Base-by-base conservation (phyloP, 2,888 invertebrate genomes). In the Lypha dubia region DNA sequence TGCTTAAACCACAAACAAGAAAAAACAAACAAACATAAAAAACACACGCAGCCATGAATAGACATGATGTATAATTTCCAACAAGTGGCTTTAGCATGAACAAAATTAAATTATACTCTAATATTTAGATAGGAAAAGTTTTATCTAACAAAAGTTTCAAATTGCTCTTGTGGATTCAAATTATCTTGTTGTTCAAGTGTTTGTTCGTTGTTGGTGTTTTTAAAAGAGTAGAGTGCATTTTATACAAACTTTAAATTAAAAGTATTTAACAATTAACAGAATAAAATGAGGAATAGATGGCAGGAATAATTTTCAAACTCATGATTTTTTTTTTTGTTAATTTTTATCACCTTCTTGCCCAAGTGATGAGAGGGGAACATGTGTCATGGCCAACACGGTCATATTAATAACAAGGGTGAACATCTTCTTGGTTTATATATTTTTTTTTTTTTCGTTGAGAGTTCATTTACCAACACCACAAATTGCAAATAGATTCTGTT, bases 71-170 rank as follows among this genome's bases (percentile, higher is more conserved):
- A 62, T 41, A 4, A 17, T 51, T 53, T 53, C 74, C 58, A 76
- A 76, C 76, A 76, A 68, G 67, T 76, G 58, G 76, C 22, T 56
- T 56, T 17, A n/a, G 22, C 17, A 51, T 8, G n/a, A 38, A 35
- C 24, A 17, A 63, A 53, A 53, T 75, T 32, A 28, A 75, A 63
- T 63, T 75, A 53, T 44, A 28, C 20, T 63, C 41, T 24, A 32
- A 53, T 63, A 44, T 44, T 75, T 63, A 24, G 41, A 63, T 75
- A 49, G 11, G 63, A 63, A 75, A 75, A 75, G 74, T 75, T 63
- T 74, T 28, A 38, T 51, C 38, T 17, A 6, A 20, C 24, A 20
- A 41, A 73, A 75, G n/a, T 28, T 75, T 75, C 63, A 32, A 65
- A 75, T 63, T 75, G 41, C 41, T 63, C 53, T 41, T 24, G 53